Conservation (phyloP, 2,888 invertebrate genomes). For the Drosophila barbarae region DNA sequence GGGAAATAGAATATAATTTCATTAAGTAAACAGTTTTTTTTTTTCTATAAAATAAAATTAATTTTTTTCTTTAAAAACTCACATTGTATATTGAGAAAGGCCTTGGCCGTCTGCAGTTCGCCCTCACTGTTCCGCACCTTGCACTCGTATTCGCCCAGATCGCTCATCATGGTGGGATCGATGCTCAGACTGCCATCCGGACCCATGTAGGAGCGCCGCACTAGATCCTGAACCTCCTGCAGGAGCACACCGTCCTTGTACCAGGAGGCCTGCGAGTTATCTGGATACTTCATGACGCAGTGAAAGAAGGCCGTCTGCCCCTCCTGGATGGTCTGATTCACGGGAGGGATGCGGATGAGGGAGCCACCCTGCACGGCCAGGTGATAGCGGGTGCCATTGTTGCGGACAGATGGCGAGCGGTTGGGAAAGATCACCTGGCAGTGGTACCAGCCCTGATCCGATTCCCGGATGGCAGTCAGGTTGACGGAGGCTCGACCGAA, state of each 20-base stretch:
- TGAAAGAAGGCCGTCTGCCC: slow-evolving; percentile 90
- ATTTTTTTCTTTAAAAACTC: slow-evolving; percentile 77
- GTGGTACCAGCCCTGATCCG: slow-evolving; percentile 95
- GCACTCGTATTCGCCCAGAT: slow-evolving; percentile 93
- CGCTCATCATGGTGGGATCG: slow-evolving; percentile 87
- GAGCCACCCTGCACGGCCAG: slow-evolving; percentile 94
- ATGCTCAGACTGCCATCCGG: slow-evolving; percentile 90
- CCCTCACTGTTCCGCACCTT: slow-evolving; percentile 87
- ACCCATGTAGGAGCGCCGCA: slow-evolving; percentile 83
- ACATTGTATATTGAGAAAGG: slow-evolving; percentile 96
- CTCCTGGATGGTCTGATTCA: slow-evolving; percentile 92
- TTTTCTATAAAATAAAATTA: neutral
- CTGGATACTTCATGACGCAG: slow-evolving; percentile 89
- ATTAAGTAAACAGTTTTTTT: neutral
- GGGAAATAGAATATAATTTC: neutral
- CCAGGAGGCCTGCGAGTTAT: slow-evolving; percentile 82
- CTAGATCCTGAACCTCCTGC: slow-evolving; percentile 83
- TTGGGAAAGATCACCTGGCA: slow-evolving; percentile 93
- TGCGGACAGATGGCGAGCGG: slow-evolving; percentile 89
- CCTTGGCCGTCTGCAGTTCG: slow-evolving; percentile 88
- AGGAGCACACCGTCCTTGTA: slow-evolving; percentile 85
- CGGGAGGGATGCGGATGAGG: slow-evolving; percentile 91
- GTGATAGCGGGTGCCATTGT: slow-evolving; percentile 94
- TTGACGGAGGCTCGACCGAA: slow-evolving; percentile 86
- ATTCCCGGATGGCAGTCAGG: slow-evolving; percentile 91